Conservation (phyloP, 2,797 vertebrate genomes). For the Gastrophryne carolinensis region DNA sequence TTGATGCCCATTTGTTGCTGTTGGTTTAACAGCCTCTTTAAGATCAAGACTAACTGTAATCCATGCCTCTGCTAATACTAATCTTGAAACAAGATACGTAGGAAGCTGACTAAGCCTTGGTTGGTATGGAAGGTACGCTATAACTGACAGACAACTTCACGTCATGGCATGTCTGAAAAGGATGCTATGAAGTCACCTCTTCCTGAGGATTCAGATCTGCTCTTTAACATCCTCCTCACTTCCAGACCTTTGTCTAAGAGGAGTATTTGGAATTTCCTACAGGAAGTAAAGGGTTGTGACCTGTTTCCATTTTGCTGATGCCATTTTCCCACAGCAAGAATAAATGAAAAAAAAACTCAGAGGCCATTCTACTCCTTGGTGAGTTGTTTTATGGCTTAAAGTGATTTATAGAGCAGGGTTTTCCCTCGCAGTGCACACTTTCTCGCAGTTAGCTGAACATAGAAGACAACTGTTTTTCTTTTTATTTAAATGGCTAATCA, state of each 20-base stretch:
- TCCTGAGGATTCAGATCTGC: slow-evolving; percentile 40
- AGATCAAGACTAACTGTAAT: no score
- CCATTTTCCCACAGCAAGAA: slow-evolving; percentile 30
- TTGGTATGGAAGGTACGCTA: neutral
- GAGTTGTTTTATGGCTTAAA: neutral
- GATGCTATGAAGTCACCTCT: slow-evolving; percentile 32
- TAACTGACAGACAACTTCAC: neutral
- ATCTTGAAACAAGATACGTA: neutral
- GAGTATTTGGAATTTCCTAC: slow-evolving; percentile 48
- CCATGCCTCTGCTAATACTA: neutral
- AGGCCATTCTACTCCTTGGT: neutral
- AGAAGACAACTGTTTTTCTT: no score
- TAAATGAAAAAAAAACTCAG: neutral
- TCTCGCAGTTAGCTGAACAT: no score
- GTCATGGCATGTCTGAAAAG: slow-evolving; percentile 8
- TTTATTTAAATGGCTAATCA: no score
- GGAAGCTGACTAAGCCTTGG: neutral
- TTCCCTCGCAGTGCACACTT: no score
- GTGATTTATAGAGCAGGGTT: neutral
- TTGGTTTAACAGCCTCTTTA: no score
- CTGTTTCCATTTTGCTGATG: slow-evolving; percentile 32
- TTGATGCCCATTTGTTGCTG: no score
- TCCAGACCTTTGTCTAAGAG: slow-evolving; percentile 46
- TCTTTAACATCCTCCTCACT: slow-evolving; percentile 38
- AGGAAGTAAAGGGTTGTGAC: slow-evolving; percentile 35